Evolutionary conservation across 2,888 invertebrate species (phyloP), one percentile per base, ranked within the genome.

Genomic region (Orchesella flavescens): DNA sequence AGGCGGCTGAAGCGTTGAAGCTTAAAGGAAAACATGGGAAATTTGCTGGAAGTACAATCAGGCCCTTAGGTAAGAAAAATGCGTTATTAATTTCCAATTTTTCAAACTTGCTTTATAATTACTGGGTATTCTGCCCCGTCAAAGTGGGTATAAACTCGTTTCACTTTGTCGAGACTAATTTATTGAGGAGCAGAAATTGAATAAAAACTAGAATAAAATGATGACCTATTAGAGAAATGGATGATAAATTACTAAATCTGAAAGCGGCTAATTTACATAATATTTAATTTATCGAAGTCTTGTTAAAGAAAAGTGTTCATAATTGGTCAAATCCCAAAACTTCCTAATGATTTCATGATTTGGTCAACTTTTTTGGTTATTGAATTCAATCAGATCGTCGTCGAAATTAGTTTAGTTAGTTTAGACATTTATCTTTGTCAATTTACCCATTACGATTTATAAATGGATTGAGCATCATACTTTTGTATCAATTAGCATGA

Each of bases 41-140:
- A 74, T 74, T 85, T 65, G 55, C 46, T 21, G 84, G 80, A 65
- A 85, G 71, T 46, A 88, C 85, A 49, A 88, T 88, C 55, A 71
- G 88, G 85, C 88, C 88, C 17, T 81, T 88, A 71, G 88, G 88
- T 88, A 87, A 84, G 44, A 61, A 46, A 17, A 55, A 44, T 49
- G n/a, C 49, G n/a, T 49, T 34, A 43, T 49, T 63, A 12, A 34
- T 44, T n/a, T n/a, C 13, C 43, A 66, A 46, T 66, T 66, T 66
- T 43, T 44, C 19, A 17, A 24, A 15, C 44, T 10, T 66, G 23
- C 24, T 55, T 71, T 71, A 46, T 49, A 46, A 68, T 17, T 49
- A 69, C n/a, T 46, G 17, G 17, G 65, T 66, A 44, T 66, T 57
- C 7, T 61, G 34, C 34, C 7, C 17, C 17, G 55, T 55, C 17